A percentile compares a stretch with the other conserved stretches of the same genome.
phyloP scores from a whole-genome alignment of 2,797 vertebrate genomes.

The Phalloptychus januarius region DNA sequence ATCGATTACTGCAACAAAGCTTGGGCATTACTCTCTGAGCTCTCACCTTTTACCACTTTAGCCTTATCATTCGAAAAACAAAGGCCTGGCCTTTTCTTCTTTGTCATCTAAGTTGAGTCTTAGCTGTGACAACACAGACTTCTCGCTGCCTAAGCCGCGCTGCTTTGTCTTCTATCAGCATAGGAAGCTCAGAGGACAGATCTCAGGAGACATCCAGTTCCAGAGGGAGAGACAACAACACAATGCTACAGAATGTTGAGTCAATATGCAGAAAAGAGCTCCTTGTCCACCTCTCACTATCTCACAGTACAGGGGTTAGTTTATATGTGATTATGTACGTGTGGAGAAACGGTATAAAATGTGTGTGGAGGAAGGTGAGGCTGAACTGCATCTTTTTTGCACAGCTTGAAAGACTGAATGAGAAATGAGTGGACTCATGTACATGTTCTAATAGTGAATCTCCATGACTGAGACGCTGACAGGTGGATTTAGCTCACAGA shows the following conservation, averaged over 20 bases:
- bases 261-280: conserved; percentile 38
- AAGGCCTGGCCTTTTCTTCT: conserved; percentile 40
- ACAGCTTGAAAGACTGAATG: conserved; percentile 10
- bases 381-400: conserved; percentile 15
- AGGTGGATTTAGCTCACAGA: conserved; percentile 1
- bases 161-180: conserved; percentile 41
- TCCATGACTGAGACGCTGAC: neutral
- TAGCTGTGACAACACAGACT: conserved; percentile 2
- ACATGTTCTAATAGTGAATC: neutral
- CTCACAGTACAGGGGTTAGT: conserved; percentile 20
- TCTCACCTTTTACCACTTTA: conserved; percentile 50
- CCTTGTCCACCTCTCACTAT: conserved; percentile 17
- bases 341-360: neutral
- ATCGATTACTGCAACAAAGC: conserved; percentile 63
- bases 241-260: conserved; percentile 36
- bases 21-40: conserved; percentile 40
- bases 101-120: conserved; percentile 39
- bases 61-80: conserved; percentile 36
- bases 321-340: neutral
- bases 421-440: conserved; percentile 9
- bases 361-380: conserved; percentile 5
- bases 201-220: conserved; percentile 31
- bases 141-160: conserved; percentile 29
- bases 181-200: conserved; percentile 26
- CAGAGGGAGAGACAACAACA: conserved; percentile 42